Base-by-base conservation (phyloP, 2,888 invertebrate genomes). In the Limnephilus rhombicus region DNA sequence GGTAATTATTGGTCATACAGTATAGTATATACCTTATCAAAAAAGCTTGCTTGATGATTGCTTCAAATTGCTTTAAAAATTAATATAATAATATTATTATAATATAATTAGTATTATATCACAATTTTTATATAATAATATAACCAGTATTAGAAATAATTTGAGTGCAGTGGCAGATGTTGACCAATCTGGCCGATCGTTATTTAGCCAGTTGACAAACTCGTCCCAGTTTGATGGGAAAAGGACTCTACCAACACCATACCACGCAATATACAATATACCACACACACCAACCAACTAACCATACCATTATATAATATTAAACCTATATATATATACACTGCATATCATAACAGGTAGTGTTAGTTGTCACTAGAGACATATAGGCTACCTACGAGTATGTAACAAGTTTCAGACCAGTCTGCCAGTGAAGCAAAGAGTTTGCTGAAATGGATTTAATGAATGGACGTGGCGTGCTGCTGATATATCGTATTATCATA, bases 401-500 rank as follows among this genome's bases (percentile, higher is more conserved):
- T n/a, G 68, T 68, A 68, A 68, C 68, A 9, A 24, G 68, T n/a
- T 15, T n/a, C 45, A 15, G 45, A 24, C 86, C 86, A 86, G 41
- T 37, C 86, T 86, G 49, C 85, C 45, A 85, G 80, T 85, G 88
- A 91, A 89, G 90, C 89, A 92, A 89, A 89, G 91, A 92, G 88
- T 87, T 80, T 88, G 87, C 91, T 91, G 41, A 91, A 91, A 87
- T 82, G 91, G 89, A 37, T 89, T 92, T 83, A 85, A 85, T 92
- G 91, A 92, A 92, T 92, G 91, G 90, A 89, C 85, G 91, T 89
- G 91, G 45, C 45, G 37, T 49, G 91, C 89, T 85, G 85, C 85
- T 88, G 82, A 92, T 68, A n/a, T n/a, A 68, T 68, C n/a, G 68
- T 9, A 68, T 68, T 68, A 68, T 89, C 88, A 80, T 80, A 89